phyloP scores from a whole-genome alignment of 2,113 vertebrate genomes.

The Gymnorhina tibicen region DNA sequence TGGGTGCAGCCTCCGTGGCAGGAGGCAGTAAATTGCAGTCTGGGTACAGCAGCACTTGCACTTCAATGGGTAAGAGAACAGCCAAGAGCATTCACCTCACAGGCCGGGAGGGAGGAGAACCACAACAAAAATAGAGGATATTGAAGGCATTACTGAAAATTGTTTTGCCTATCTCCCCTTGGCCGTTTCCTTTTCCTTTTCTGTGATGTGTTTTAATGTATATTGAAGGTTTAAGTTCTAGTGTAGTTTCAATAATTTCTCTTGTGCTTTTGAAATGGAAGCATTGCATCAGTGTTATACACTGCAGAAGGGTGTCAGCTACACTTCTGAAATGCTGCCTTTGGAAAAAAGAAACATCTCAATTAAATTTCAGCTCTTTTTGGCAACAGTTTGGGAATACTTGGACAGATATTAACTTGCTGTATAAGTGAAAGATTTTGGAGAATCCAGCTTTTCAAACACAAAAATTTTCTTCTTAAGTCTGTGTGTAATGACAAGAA shows the following conservation, averaged over 20 bases:
- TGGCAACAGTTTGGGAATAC: neutral
- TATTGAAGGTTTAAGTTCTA: neutral
- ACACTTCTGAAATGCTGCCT: neutral
- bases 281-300: accelerated
- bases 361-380: neutral
- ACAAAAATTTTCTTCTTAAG: neutral
- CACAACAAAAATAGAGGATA: neutral
- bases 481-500: neutral
- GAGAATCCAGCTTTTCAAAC: neutral
- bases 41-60: neutral
- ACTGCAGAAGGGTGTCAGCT: neutral
- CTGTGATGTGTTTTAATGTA: neutral
- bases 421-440: neutral
- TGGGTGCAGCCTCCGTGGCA: neutral
- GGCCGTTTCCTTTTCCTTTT: neutral
- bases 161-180: neutral
- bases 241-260: neutral
- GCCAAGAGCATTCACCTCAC: neutral
- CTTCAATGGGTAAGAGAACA: neutral
- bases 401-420: neutral
- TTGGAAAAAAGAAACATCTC: neutral
- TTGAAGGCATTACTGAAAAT: neutral
- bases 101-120: neutral
- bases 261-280: neutral
- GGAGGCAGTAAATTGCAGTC: neutral